Base-by-base conservation (phyloP, 2,888 invertebrate genomes). In the Leptinotarsa peninsularis region DNA sequence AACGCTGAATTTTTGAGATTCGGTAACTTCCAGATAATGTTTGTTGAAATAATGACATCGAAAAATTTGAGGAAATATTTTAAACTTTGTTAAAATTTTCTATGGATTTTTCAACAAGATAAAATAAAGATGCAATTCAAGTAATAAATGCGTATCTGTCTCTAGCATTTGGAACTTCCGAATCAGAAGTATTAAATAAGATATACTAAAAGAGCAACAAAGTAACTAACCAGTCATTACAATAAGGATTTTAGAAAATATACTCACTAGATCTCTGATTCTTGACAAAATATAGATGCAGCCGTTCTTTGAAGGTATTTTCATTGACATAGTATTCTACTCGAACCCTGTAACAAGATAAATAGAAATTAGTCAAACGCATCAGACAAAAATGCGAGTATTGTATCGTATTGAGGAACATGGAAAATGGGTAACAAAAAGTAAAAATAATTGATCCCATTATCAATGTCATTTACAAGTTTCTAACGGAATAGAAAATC, bases 311-410 rank as follows among this genome's bases (percentile, higher is more conserved):
- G 90, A 98, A 95, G 87, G 98, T 98, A 89, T 98, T 98, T 91
- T 99, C 98, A 91, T 98, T 98, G 87, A 98, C 98, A 91, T 98
- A 99, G 90, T 98, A 99, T 90, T 99, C 98, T 89, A 99, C 98
- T 85, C 98, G 96, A 85, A 99, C 98, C 93, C 98, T 99, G 94
- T 66, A 95, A 95, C 90, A 91, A 85, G 82, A 77, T 72, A 63
- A 7, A 4, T 21, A 3, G 18, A 4, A 17, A 68, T 13, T 50
- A 49, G 66, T 56, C 23, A 70, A 7, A 14, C 10, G 7, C 33
- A 49, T 33, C 10, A 23, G 15, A 21, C 21, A 21, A 1, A 58
- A 15, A 23, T 58, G 13, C 1, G 2, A 18, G 33, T 17, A 1
- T 50, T 50, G 14, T 17, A 50, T 50, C 10, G 0, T 43, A 17